Evolutionary conservation across 2,113 vertebrate species (phyloP), one percentile per base, ranked within the genome.

Genomic region (Notarius lentiginosus): DNA sequence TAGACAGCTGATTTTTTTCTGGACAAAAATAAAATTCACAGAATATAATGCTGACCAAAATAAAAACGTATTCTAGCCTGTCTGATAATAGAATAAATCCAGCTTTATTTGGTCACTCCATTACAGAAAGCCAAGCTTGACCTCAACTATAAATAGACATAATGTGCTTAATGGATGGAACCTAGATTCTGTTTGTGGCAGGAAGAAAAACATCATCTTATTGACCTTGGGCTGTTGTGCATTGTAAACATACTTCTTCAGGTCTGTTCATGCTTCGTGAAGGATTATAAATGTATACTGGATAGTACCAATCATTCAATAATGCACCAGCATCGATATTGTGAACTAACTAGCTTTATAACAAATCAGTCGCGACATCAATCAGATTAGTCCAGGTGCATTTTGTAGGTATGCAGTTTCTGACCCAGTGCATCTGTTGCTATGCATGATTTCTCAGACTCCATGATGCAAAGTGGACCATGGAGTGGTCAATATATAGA

Each of bases 81-180:
- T 12, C 14, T 60, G 58, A 70, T 27, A n/a, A 7, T 2, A 41
- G 65, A 47, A 53, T 17, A 49, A 61, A 82, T 47, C 5, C 65
- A 61, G 41, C 51, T n/a, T 24, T 68, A 55, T 70, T 68, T 34
- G 49, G 47, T 53, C 63, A 30, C 49, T 8, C 30, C 58, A 65
- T n/a, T 8, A 53, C 58, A 65, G 17, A 47, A 30, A 75, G 6
- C 11, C 20, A 22, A 17, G 24, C 66, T 61, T 82, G 58, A 77
- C 41, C 49, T 55, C 10, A 56, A 49, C 70, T 87, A 53, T 83
- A 83, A 87, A 83, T 87, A 76, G 85, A 86, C 56, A 27, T 49
- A 73, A 82, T 77, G 70, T 87, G 80, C 70, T 83, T 87, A 65
- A 76, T 83, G 70, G 12, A 60, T 60, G 24, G 24, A 83, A 34